Evolutionary conservation across 2,888 invertebrate species (phyloP), one percentile per base, ranked within the genome.

Genomic region (Tetrapedia diversipes): DNA sequence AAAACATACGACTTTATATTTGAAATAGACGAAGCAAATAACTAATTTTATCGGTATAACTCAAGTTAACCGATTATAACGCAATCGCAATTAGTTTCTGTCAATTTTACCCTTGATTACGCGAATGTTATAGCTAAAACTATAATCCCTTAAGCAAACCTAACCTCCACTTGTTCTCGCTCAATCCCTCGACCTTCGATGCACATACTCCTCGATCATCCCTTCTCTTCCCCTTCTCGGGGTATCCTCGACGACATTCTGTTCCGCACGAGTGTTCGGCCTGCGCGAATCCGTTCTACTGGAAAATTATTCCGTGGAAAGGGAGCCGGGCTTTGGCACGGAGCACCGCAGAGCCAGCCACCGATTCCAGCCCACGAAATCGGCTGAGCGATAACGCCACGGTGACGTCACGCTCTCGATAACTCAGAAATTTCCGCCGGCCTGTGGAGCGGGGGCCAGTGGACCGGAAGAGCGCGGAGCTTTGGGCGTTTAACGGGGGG

Each of bases 271-370:
- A 47, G 6, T 75, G 74, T 34, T 59, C 53, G 59, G 65, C 64
- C 65, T 67, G 57, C 72, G 72, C 43, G 73, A 54, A 77, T 72
- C 73, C 83, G 84, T 80, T 71, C 79, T 82, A 77, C 74, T 75
- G 84, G 86, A 88, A 88, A 88, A 88, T 88, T 88, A 87, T 88
- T 86, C 86, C 73, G 43, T 53, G 56, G 63, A 78, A 73, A 51
- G 41, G 39, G 24, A 43, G 11, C 14, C 24, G 16, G 19, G 61
- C 45, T 43, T 61, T 54, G 45, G 24, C 59, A 34, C 39, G 60
- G 32, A 49, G 56, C 49, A 43, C 56, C 60, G 43, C 53, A 59
- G 65, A 54, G 8, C 54, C 53, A 16, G 11, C 16, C 63, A 61
- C 32, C 67, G 78, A 79, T 74, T 63, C 22, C 53, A 79, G 67